phyloP scores from a whole-genome alignment of 2,888 invertebrate species.

The Drosophila paranaensis region DNA sequence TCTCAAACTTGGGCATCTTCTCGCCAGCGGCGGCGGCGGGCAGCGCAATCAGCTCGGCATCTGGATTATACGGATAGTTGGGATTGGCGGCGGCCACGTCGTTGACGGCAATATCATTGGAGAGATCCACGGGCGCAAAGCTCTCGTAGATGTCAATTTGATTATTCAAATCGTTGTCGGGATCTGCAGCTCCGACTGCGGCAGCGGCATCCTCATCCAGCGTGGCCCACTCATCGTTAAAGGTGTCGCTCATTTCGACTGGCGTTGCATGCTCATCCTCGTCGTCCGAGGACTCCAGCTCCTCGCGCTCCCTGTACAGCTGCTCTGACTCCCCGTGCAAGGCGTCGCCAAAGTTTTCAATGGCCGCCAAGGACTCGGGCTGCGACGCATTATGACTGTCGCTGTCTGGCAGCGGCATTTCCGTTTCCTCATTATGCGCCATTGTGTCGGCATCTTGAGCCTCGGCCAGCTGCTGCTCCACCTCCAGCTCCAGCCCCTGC shows the following conservation, averaged over 20 bases:
- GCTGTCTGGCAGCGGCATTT: conserved; percentile 69
- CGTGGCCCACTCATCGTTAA: conserved; percentile 81
- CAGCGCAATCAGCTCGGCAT: conserved; percentile 82
- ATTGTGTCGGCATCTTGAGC: conserved; percentile 63
- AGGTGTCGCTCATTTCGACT: conserved; percentile 72
- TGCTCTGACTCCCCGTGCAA: conserved; percentile 29
- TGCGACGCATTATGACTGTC: conserved; percentile 70
- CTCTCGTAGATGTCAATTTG: conserved; percentile 81
- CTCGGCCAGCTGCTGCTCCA: conserved; percentile 34
- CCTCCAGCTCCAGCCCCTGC: conserved; percentile 26
- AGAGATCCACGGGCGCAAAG: conserved; percentile 82
- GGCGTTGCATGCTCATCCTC: conserved; percentile 50
- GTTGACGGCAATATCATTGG: conserved; percentile 84
- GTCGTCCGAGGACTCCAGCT: conserved; percentile 79
- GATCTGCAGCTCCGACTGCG: conserved; percentile 41
- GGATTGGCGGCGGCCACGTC: conserved; percentile 81
- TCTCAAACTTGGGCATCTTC: conserved; percentile 76
- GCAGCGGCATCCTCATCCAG: conserved; percentile 57
- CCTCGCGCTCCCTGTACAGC: conserved; percentile 73
- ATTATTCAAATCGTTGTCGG: conserved; percentile 77
- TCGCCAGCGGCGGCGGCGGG: conserved; percentile 38
- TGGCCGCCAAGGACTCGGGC: conserved; percentile 50
- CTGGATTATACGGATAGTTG: conserved; percentile 82
- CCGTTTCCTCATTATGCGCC: conserved; percentile 78
- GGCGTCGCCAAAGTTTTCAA: conserved; percentile 55